phyloP scores from a whole-genome alignment of 2,888 invertebrate genomes.

The Gnatocerus cornutus region DNA sequence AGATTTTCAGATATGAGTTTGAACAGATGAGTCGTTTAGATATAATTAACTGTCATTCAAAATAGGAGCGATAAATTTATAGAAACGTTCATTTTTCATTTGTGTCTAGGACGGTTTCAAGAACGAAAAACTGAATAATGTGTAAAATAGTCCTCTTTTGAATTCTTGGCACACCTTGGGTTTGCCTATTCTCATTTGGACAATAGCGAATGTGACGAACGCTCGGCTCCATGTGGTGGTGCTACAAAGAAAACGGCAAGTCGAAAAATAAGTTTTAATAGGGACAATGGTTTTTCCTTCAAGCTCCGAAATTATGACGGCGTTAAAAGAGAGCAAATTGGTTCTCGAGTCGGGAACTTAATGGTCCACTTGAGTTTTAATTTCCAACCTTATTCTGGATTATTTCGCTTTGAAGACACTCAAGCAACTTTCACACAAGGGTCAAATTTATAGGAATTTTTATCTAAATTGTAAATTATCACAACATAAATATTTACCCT shows the following conservation, averaged over 20 bases:
- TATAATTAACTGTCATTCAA: constrained; percentile 40
- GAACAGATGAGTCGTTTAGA: constrained; percentile 43
- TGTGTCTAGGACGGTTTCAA: constrained; percentile 4
- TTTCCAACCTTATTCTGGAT: constrained; percentile 45
- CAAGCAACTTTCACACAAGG: constrained; percentile 24
- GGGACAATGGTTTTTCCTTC: constrained; percentile 52
- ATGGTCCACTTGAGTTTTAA: constrained; percentile 54
- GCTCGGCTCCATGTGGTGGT: constrained; percentile 45
- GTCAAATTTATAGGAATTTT: constrained; percentile 32
- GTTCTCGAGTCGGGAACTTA: constrained; percentile 52
- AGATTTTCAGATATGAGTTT: constrained; percentile 41
- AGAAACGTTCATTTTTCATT: constrained; percentile 11
- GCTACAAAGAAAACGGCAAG: constrained; percentile 47
- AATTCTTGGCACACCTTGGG: constrained; percentile 38
- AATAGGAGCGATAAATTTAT: constrained; percentile 39
- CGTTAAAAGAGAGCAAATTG: constrained; percentile 54
- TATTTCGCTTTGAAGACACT: constrained; percentile 44
- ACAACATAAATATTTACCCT: constrained; percentile 50
- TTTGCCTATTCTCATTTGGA: constrained; percentile 33
- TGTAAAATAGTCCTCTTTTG: constrained; percentile 4
- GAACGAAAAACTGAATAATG: neutral
- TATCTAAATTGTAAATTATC: constrained; percentile 50
- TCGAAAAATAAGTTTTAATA: constrained; percentile 51
- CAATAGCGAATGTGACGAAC: constrained; percentile 47
- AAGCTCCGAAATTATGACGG: constrained; percentile 54